Percentiles rank a stretch among this genome's conserved stretches.
Evolutionary conservation across 2,113 vertebrate species (phyloP).

Genomic region (Heteronetta atricapilla): DNA sequence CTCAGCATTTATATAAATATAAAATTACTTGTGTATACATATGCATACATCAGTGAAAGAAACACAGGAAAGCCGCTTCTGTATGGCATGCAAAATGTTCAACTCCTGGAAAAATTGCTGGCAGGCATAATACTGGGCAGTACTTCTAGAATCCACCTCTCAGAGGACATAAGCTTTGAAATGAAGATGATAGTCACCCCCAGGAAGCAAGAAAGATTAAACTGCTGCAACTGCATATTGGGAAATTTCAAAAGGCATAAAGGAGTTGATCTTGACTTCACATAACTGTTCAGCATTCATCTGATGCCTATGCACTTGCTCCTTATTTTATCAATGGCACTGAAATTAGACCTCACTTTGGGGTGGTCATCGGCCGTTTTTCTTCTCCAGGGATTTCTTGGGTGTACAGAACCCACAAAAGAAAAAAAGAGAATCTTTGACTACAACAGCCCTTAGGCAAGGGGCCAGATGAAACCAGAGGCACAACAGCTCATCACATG

Average conservation of each 20-base stretch:
- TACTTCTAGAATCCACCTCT: not conserved
- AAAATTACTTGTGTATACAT: not conserved
- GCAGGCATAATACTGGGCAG: not conserved
- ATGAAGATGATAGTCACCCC: not conserved
- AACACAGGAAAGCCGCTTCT: not conserved
- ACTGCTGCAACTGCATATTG: not conserved
- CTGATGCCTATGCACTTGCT: not conserved
- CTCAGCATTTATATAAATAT: not conserved
- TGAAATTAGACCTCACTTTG: not conserved
- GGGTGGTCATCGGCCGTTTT: not conserved
- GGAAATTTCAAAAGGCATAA: not conserved
- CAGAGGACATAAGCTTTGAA: not conserved
- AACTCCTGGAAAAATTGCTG: not conserved
- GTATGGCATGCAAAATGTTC: not conserved
- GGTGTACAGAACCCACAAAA: rapidly evolving
- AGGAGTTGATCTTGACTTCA: not conserved
- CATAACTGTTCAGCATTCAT: not conserved
- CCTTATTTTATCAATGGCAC: not conserved
- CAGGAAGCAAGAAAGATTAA: not conserved
- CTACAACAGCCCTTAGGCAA: not conserved
- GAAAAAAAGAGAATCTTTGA: not conserved
- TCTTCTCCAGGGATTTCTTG: not conserved
- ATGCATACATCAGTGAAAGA: not conserved
- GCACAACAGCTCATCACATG: not conserved
- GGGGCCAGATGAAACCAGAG: not conserved